Percentiles rank a stretch among this genome's conserved stretches.
phyloP scores from a whole-genome alignment of 2,113 vertebrate genomes.

The Periophthalmus modestus region DNA sequence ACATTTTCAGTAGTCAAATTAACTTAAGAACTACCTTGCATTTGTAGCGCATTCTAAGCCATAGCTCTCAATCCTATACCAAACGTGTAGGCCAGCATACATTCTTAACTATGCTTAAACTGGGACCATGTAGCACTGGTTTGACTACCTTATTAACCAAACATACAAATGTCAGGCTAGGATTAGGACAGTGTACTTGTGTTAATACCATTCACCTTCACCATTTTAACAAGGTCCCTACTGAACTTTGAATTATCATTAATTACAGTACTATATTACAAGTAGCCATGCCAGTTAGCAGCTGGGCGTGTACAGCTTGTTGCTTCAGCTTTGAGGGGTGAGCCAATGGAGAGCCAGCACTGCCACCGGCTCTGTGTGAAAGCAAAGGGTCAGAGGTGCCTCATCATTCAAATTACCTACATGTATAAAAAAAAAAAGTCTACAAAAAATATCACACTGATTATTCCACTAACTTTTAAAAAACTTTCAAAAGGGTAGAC shows the following conservation, averaged over 20 bases:
- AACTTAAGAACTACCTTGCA: no score
- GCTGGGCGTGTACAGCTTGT: neutral
- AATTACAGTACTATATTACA: neutral
- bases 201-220: neutral
- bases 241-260: neutral
- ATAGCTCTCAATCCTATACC: no score
- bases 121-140: no score
- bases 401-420: neutral
- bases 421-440: neutral
- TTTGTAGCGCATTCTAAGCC: no score
- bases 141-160: no score
- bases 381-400: conserved; percentile 24
- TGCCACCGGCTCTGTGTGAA: conserved; percentile 22
- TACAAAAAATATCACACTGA: neutral
- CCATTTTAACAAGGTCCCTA: neutral
- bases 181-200: no score
- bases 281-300: neutral
- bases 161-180: no score
- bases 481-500: neutral
- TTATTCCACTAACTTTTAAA: neutral
- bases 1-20: no score
- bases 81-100: no score
- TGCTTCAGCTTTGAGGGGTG: conserved; percentile 4
- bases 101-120: no score
- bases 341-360: conserved; percentile 26